Percentiles rank a stretch among this genome's conserved stretches.
Conservation (phyloP, 1,140 invertebrate species). For the Phortica variegata region DNA sequence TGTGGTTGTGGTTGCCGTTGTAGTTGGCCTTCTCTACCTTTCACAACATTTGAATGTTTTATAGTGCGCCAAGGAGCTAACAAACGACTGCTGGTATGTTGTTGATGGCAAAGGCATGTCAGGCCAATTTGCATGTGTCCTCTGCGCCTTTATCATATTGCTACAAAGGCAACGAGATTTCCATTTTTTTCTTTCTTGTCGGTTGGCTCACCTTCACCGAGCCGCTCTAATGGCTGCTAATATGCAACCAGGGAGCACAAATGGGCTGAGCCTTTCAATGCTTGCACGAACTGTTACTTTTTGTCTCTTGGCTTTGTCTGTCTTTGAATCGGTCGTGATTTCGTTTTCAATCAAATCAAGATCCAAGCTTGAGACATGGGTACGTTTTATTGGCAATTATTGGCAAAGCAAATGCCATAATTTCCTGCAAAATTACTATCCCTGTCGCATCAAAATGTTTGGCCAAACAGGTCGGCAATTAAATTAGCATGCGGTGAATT, state of each 20-base stretch:
- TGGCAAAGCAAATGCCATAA: neutral
- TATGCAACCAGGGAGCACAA: slow-evolving; percentile 45
- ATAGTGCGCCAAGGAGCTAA: no score
- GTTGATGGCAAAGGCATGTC: slow-evolving; percentile 43
- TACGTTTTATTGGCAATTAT: slow-evolving; percentile 19
- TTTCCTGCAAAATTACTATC: slow-evolving; percentile 17
- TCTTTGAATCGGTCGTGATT: neutral
- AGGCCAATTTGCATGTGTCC: slow-evolving; percentile 45
- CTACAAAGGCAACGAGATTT: slow-evolving; percentile 7
- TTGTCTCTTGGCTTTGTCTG: slow-evolving; percentile 50
- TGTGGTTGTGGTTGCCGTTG: no score
- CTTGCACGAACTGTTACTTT: no score
- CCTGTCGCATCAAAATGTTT: no score
- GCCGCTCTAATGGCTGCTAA: slow-evolving; percentile 40
- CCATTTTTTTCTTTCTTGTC: slow-evolving; percentile 26
- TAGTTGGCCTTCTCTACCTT: no score
- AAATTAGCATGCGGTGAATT: no score
- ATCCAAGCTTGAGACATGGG: slow-evolving; percentile 34
- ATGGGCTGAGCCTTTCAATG: no score
- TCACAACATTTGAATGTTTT: no score
- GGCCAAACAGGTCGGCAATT: no score
- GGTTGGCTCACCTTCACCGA: slow-evolving; percentile 12
- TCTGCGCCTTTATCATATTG: neutral
- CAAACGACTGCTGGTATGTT: no score
- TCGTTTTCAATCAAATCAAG: slow-evolving; percentile 50